These are phyloP conservation scores for Atractosteus spatula DNA, from an alignment of 2,113 vertebrate species.

Conservation along the genomic window DNA sequence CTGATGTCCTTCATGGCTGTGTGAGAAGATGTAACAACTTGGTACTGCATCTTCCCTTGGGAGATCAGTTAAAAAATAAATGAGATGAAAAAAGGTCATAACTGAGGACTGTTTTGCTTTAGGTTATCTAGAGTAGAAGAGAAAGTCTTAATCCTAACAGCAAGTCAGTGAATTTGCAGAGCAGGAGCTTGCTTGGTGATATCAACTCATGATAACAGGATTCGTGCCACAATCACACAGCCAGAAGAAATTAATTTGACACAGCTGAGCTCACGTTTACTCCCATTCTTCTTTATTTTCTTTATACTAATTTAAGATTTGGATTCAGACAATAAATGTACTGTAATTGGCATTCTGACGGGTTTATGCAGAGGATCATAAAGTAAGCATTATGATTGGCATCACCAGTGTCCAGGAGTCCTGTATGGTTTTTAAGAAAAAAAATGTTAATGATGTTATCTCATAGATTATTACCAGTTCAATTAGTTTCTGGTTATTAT, in stretches of 20 bases:
- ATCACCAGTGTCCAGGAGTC: background rate
- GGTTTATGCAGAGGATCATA: background rate
- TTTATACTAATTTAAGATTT: background rate
- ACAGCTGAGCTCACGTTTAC: background rate
- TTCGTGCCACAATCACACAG: background rate
- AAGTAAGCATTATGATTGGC: background rate
- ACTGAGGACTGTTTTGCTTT: background rate
- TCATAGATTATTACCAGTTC: no score
- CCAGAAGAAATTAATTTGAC: background rate
- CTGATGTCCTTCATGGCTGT: background rate
- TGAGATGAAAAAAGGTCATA: background rate
- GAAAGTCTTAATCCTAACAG: background rate
- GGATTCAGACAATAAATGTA: no score
- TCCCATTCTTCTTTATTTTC: background rate
- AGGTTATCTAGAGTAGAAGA: conserved; percentile 1
- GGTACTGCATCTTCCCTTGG: background rate
- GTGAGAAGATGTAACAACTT: background rate
- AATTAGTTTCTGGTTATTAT: no score
- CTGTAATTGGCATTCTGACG: background rate
- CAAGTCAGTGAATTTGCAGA: background rate
- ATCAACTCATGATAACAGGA: background rate
- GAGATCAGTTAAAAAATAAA: background rate
- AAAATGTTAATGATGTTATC: no score
- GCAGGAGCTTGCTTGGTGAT: background rate
- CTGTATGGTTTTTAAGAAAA: background rate